Evolutionary conservation across 2,888 invertebrate genomes (phyloP).

Genomic region (Nematopogon swammerdamellus): DNA sequence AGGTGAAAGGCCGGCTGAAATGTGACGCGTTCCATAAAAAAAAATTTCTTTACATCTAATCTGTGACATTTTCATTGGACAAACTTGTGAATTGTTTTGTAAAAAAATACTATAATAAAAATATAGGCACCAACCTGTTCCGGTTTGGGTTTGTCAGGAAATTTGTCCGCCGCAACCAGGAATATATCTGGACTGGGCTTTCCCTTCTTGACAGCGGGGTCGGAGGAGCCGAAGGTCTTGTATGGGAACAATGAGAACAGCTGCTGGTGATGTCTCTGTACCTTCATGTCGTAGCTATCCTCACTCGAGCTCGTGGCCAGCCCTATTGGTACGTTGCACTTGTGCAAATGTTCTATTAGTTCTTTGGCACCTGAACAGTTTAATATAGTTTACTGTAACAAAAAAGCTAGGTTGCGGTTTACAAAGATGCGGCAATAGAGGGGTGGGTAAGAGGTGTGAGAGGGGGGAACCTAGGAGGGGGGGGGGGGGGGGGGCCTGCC

Average conservation of each 20-base stretch:
- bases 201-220: conserved; percentile 78
- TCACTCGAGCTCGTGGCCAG: conserved; percentile 82
- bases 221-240: conserved; percentile 76
- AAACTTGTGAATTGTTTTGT: too few species aligned
- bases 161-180: conserved; percentile 69
- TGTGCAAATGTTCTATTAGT: conserved; percentile 71
- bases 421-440: not conserved
- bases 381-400: not conserved
- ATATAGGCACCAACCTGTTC: too few species aligned
- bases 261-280: conserved; percentile 59
- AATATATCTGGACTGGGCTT: conserved; percentile 91
- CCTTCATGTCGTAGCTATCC: conserved; percentile 70
- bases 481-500: not conserved
- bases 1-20: too few species aligned
- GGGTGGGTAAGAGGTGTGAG: not conserved
- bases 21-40: too few species aligned
- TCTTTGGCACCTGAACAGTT: conserved; percentile 69
- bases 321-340: conserved; percentile 72
- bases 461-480: too few species aligned
- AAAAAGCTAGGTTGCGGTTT: too few species aligned
- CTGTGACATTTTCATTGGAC: too few species aligned
- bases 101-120: too few species aligned
- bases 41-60: too few species aligned
- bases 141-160: conserved; percentile 61
- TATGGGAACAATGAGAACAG: conserved; percentile 67